These are phyloP conservation scores for Callipepla squamata DNA, from an alignment of 2,113 vertebrate genomes.

Conservation along the genomic window DNA sequence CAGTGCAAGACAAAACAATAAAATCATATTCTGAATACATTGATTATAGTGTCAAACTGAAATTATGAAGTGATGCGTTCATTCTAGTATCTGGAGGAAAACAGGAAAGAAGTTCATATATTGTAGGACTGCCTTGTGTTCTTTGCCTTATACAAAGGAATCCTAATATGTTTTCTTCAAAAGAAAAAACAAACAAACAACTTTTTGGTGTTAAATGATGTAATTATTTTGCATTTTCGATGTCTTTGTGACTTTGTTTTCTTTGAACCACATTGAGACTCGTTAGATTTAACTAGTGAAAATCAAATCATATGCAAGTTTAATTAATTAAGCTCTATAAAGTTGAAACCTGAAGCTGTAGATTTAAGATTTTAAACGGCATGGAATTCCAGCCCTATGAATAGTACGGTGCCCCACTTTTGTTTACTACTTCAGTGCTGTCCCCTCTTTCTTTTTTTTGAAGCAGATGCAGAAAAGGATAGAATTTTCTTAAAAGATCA, in stretches of 20 bases:
- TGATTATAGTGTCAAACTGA: no score
- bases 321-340: background rate
- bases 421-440: background rate
- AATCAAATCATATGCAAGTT: background rate
- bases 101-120: no score
- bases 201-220: background rate
- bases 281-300: background rate
- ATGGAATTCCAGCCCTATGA: background rate
- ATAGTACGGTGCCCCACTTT: background rate
- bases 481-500: background rate
- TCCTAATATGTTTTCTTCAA: no score
- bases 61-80: no score
- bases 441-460: background rate
- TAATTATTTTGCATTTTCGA: background rate
- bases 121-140: no score
- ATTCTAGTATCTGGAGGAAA: no score
- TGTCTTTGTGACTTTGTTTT: background rate
- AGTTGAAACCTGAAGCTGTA: constrained; percentile 1
- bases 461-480: background rate
- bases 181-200: no score
- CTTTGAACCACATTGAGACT: background rate
- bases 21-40: no score
- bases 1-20: no score
- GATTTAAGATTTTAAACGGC: background rate
- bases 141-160: no score